phyloP scores from a whole-genome alignment of 2,797 vertebrate genomes.

The Valencia hispanica region DNA sequence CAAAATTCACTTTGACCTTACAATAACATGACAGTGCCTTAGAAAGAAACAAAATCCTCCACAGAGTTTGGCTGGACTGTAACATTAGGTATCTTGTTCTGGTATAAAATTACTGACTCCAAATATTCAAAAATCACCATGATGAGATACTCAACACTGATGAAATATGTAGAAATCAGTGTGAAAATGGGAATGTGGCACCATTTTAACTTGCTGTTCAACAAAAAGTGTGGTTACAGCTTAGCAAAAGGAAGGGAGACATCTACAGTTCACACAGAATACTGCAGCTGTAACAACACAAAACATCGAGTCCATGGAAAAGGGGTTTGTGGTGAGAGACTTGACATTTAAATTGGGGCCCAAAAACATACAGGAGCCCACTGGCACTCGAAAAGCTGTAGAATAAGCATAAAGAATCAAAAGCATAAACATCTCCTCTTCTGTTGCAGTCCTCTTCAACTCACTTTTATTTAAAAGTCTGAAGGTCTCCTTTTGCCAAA shows the following conservation, averaged over 20 bases:
- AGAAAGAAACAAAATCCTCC: conserved; percentile 49
- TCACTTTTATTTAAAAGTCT: conserved; percentile 28
- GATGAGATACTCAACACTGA: conserved; percentile 40
- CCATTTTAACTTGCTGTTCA: conserved; percentile 31
- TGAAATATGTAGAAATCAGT: conserved; percentile 36
- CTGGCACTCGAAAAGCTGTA: conserved; percentile 73
- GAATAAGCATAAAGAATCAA: conserved; percentile 57
- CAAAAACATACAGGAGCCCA: conserved; percentile 48
- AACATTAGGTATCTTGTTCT: conserved; percentile 25
- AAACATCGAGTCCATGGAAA: conserved; percentile 42
- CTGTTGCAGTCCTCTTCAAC: conserved; percentile 20
- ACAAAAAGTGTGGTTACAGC: conserved; percentile 40
- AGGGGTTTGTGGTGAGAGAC: conserved; percentile 27
- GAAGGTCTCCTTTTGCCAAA: conserved; percentile 43
- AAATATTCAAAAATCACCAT: conserved; percentile 52
- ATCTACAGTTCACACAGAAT: conserved; percentile 60
- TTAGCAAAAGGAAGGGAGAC: conserved; percentile 47
- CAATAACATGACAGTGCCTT: conserved; percentile 32
- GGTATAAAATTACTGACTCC: conserved; percentile 43
- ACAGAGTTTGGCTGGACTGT: conserved; percentile 41
- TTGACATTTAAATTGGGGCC: conserved; percentile 61
- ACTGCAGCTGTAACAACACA: conserved; percentile 62
- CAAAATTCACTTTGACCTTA: conserved; percentile 21
- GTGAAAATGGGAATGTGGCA: conserved; percentile 27
- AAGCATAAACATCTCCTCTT: conserved; percentile 30